Conservation (phyloP, 2,888 invertebrate genomes). For the Ichneumoninae sp. region DNA sequence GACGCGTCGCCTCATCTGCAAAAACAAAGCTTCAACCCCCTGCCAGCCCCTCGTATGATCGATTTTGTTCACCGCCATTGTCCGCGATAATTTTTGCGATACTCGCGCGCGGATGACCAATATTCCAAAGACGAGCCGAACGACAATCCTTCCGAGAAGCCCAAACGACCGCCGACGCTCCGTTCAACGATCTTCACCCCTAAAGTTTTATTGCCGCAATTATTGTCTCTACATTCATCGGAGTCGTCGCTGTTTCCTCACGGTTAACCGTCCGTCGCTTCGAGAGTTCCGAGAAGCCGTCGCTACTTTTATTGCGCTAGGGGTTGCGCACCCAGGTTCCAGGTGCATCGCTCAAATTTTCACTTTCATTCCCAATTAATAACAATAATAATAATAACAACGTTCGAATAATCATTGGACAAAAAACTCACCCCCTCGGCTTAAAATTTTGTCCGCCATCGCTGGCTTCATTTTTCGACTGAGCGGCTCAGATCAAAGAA, state of each 20-base stretch:
- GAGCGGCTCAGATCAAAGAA: conserved; percentile 25
- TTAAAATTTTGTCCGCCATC: background rate
- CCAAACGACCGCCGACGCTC: background rate
- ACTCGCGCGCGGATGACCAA: background rate
- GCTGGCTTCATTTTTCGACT: background rate
- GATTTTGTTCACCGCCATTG: background rate
- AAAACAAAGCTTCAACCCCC: background rate
- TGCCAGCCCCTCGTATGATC: background rate
- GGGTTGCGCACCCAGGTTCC: background rate
- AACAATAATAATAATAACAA: background rate
- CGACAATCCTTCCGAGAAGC: conserved; percentile 56
- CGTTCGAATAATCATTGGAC: background rate
- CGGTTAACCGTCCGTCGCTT: conserved; percentile 10
- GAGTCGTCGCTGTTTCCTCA: conserved; percentile 10
- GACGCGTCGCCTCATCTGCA: too few relatives aligned
- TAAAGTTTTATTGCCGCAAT: conserved; percentile 61
- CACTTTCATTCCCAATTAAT: background rate
- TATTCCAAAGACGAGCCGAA: background rate
- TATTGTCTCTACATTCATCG: conserved; percentile 21
- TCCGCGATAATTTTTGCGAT: background rate
- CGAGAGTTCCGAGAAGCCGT: conserved; percentile 7
- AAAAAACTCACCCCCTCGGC: background rate
- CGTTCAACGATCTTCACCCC: conserved; percentile 40
- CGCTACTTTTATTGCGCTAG: conserved; percentile 9
- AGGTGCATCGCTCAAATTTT: background rate